A percentile compares a stretch with the other conserved stretches of the same genome.
Evolutionary conservation across 2,113 vertebrate species (phyloP).

Genomic region (Acanthisitta chloris): DNA sequence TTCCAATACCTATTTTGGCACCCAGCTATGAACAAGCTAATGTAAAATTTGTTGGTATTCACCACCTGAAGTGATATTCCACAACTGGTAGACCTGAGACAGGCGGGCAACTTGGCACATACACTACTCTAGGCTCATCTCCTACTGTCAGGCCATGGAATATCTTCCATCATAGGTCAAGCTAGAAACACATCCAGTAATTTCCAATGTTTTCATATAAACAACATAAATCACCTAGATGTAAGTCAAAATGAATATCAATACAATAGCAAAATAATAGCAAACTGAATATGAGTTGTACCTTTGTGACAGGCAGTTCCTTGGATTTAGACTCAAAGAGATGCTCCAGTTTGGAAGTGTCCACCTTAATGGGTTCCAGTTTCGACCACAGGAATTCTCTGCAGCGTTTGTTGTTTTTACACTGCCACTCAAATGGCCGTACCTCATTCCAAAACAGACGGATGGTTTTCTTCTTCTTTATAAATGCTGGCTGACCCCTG

Average conservation of each 20-base stretch:
- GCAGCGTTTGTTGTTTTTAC: constrained; percentile 85
- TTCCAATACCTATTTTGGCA: background rate
- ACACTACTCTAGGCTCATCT: background rate
- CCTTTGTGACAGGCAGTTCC: constrained; percentile 95
- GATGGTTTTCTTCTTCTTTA: constrained; percentile 98
- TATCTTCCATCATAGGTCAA: background rate
- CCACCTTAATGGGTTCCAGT: constrained; percentile 94
- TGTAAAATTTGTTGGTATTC: background rate
- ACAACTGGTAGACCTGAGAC: background rate
- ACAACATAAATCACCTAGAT: constrained; percentile 23
- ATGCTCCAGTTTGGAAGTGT: constrained; percentile 94
- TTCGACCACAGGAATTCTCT: constrained; percentile 94
- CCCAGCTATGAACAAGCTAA: background rate
- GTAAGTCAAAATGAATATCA: constrained; percentile 13
- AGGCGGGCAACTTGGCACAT: background rate
- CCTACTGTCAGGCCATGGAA: background rate
- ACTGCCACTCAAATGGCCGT: constrained; percentile 90
- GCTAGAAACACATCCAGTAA: background rate
- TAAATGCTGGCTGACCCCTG: constrained; percentile 85
- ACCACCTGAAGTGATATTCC: background rate
- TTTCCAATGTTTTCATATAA: constrained; percentile 39
- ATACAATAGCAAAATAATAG: constrained; percentile 40
- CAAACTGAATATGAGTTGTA: constrained; percentile 61
- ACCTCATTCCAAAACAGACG: constrained; percentile 98
- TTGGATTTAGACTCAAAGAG: constrained; percentile 98